A percentile compares a stretch with the other conserved stretches of the same genome.
Conservation (phyloP, 2,888 invertebrate genomes). For the Apodemia duryi region DNA sequence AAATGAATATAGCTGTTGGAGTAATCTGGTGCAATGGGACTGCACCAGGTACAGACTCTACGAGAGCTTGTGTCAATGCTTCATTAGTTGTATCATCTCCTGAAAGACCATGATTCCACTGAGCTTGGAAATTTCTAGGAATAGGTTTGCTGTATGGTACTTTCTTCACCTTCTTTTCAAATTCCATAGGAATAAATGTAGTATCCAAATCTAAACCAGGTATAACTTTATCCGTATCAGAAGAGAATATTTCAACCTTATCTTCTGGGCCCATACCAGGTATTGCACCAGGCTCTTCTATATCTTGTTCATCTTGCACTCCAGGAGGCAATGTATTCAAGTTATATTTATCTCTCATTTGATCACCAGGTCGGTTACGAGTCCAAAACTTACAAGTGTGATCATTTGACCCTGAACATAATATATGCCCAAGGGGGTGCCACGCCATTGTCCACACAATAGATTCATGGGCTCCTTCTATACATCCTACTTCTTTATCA, state of each 20-base stretch:
- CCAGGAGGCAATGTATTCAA: conserved; percentile 94
- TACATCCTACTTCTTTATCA: conserved; percentile 98
- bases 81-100: conserved; percentile 77
- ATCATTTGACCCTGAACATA: conserved; percentile 99
- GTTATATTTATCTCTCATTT: conserved; percentile 98
- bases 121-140: conserved; percentile 97
- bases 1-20: conserved; percentile 89
- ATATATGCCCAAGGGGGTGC: conserved; percentile 99
- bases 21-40: conserved; percentile 87
- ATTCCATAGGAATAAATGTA: conserved; percentile 81
- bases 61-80: conserved; percentile 84
- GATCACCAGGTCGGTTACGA: conserved; percentile 97
- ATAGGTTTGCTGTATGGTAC: conserved; percentile 98
- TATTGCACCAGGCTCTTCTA: conserved; percentile 89
- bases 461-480: conserved; percentile 99
- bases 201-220: conserved; percentile 93
- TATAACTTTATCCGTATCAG: conserved; percentile 82
- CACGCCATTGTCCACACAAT: conserved; percentile 99
- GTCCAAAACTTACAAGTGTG: conserved; percentile 99
- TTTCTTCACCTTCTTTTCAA: conserved; percentile 87
- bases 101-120: conserved; percentile 91
- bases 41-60: conserved; percentile 88
- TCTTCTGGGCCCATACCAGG: conserved; percentile 99
- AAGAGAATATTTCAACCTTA: conserved; percentile 87
- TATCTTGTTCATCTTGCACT: conserved; percentile 72